Evolutionary conservation across 1,140 invertebrate genomes (phyloP).

Genomic region (Pseudomyrmex sp.): DNA sequence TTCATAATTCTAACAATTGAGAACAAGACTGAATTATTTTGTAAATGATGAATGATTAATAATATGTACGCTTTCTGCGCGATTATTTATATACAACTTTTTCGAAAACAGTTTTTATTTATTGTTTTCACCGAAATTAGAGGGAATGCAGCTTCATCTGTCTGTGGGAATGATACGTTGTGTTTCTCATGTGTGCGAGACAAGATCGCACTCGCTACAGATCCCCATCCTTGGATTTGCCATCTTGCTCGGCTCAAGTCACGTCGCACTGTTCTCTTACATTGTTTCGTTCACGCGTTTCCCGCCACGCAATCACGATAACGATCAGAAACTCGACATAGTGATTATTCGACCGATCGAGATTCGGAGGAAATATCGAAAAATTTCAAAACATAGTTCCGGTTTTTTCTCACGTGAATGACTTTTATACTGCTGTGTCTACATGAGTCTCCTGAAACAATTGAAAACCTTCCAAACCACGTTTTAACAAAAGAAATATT

Average conservation of each 20-base stretch:
- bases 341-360: slow-evolving; percentile 7
- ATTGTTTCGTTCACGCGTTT: slow-evolving; percentile 29
- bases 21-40: neutral
- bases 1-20: neutral
- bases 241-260: slow-evolving; percentile 30
- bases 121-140: slow-evolving; percentile 26
- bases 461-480: neutral
- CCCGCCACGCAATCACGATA: slow-evolving; percentile 16
- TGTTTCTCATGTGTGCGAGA: slow-evolving; percentile 47
- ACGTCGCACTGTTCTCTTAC: slow-evolving; percentile 45
- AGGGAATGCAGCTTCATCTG: slow-evolving; percentile 68
- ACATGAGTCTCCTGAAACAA: neutral
- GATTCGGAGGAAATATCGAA: neutral
- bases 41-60: slow-evolving; percentile 10
- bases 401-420: neutral
- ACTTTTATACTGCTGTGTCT: neutral
- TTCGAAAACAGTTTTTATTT: slow-evolving; percentile 25
- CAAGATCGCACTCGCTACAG: slow-evolving; percentile 7
- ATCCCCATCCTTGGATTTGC: slow-evolving; percentile 26
- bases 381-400: neutral
- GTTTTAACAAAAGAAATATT: neutral
- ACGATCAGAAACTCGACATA: slow-evolving; percentile 21
- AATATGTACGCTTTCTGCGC: slow-evolving; percentile 8
- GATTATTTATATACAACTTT: slow-evolving; percentile 61
- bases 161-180: slow-evolving; percentile 69